Evolutionary conservation across 2,888 invertebrate species (phyloP), one percentile per base, ranked within the genome.

Genomic region (Neria commutata): DNA sequence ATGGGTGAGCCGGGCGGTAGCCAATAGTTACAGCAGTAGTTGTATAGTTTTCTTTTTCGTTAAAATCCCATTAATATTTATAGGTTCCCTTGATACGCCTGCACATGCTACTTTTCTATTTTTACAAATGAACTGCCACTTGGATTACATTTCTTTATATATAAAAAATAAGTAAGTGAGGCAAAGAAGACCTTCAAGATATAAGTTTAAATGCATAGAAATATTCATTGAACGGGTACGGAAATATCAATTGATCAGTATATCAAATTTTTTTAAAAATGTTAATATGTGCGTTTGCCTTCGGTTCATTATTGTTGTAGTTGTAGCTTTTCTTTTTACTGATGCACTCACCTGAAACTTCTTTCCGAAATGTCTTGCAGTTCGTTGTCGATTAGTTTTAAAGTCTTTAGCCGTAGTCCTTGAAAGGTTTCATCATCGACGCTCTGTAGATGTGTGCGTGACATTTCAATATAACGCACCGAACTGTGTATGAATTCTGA

Each of bases 351-450:
- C 93, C 89, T 88, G 79, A 94, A 89, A 71, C 92, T 89, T 79
- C 89, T 88, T 66, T 89, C 88, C 65, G 91, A 90, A 77, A 94
- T 89, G 81, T 87, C 88, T 81, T 90, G 88, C 73, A 94, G 86
- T 83, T 88, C 88, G 84, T 94, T 93, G 83, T 91, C 92, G 83
- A 91, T 89, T 78, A 94, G 83, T 73, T 92, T 89, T 67, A 94
- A 85, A 60, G 92, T 91, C 81, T 93, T 92, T 67, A 93, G 85
- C 74, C 87, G 86, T 71, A 89, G 84, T 65, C 89, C 89, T 66
- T 89, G 90, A 74, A 92, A 84, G 62, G 91, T 90, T 78, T 92
- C 92, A 74, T 91, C 90, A 71, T 93, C 90, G 73, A 94, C 84
- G 68, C 89, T 87, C 82, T 91, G 89, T 77, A 92, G 85, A 73